Evolutionary conservation across 2,888 invertebrate genomes (phyloP), one percentile per base, ranked within the genome.

Genomic region (Glaucopsyche alexis): DNA sequence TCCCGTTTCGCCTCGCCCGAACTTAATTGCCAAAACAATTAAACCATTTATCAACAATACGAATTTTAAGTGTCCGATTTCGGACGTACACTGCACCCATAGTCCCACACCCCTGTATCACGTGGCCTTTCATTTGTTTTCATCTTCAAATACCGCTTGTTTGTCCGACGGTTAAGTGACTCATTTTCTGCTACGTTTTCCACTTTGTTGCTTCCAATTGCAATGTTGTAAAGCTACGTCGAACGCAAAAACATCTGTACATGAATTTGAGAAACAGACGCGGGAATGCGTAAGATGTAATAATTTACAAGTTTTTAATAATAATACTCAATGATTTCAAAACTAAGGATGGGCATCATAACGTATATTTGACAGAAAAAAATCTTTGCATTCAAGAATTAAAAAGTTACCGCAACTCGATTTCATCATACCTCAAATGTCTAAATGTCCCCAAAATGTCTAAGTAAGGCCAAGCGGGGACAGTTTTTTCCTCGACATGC

Each of bases 11-110:
- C 76, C 74, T 74, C 79, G 76, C 77, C 75, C 79, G 77, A 77
- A 81, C 84, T 83, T 88, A 89, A 89, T 89, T 87, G 89, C 87
- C 84, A 84, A 87, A 88, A 89, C 88, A 89, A 89, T 89, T 89
- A 88, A 84, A 87, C 85, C 87, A 85, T 88, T 85, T 82, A 84
- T 83, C 83, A 84, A 82, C 83, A 82, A 80, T 80, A 81, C 80
- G 81, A 82, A 82, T 82, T 82, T 81, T 81, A 83, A 83, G 83
- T 82, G 82, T 82, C 83, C 81, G 81, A 81, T 84, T 83, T 80
- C 81, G 76, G 75, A 76, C 78, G 77, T 76, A 76, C 78, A 74
- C 80, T 80, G 77, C 80, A 73, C 80, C 81, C 81, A 76, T 11
- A 65, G 69, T 38, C 74, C 72, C 77, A 73, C 75, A 73, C 75